Percentiles rank a stretch among this genome's conserved stretches.
These are phyloP conservation scores for Hypercompe scribonia DNA, from an alignment of 2,888 invertebrate species.

Conservation along the genomic window DNA sequence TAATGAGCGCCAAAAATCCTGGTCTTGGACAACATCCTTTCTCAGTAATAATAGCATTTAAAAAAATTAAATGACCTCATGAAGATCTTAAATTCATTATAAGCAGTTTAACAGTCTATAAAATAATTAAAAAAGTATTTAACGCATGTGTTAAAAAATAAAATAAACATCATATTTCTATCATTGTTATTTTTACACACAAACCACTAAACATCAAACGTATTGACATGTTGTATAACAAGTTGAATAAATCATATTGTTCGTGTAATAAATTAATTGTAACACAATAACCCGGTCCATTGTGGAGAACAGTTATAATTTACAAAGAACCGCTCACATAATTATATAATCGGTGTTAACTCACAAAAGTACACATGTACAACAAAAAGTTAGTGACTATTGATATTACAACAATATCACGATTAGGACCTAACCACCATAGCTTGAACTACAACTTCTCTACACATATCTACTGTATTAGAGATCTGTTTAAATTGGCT, in stretches of 20 bases:
- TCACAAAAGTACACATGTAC: constrained; percentile 77
- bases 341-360: constrained; percentile 78
- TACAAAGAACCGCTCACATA: constrained; percentile 69
- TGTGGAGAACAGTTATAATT: constrained; percentile 49
- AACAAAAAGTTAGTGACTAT: constrained; percentile 83
- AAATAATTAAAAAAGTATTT: neutral
- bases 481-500: constrained; percentile 74
- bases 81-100: no score
- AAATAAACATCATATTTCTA: neutral
- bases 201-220: constrained; percentile 1
- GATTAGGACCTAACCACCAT: constrained; percentile 79
- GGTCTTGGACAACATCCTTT: no score
- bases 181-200: neutral
- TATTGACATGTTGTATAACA: constrained; percentile 29
- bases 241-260: constrained; percentile 38
- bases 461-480: constrained; percentile 53
- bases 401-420: constrained; percentile 84
- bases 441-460: constrained; percentile 63
- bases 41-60: no score
- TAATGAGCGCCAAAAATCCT: no score
- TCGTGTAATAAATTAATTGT: constrained; percentile 44
- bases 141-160: neutral
- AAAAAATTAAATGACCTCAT: no score
- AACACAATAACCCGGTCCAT: constrained; percentile 41
- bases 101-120: neutral